A percentile compares a stretch with the other conserved stretches of the same genome.
These are phyloP conservation scores for Alligator sinensis DNA, from an alignment of 2,113 vertebrate genomes.

Conservation along the genomic window DNA sequence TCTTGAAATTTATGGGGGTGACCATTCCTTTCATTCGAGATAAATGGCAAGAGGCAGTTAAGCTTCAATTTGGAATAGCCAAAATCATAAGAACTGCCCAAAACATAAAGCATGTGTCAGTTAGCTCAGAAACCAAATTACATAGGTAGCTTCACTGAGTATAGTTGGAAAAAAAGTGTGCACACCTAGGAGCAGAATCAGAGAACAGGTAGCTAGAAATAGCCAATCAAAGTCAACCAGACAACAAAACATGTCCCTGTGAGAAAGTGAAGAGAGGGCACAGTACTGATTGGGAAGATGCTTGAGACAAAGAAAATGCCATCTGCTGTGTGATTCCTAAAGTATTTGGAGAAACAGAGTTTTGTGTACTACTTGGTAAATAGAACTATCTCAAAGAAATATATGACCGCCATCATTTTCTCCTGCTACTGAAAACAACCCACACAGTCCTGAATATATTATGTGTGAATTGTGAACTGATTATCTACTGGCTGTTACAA, in stretches of 20 bases:
- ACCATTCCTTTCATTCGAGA: background rate
- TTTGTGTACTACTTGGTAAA: background rate
- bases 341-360: background rate
- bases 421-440: background rate
- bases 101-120: too few relatives aligned
- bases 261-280: background rate
- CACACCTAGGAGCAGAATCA: background rate
- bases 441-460: background rate
- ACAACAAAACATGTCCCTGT: fast-evolving
- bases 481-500: background rate
- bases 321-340: background rate
- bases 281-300: background rate
- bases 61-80: background rate
- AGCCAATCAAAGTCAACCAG: background rate
- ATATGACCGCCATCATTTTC: background rate
- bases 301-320: background rate
- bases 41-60: background rate
- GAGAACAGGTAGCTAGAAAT: background rate
- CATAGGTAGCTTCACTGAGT: background rate
- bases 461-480: background rate
- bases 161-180: background rate
- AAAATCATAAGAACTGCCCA: background rate
- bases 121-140: background rate
- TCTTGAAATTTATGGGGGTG: background rate
- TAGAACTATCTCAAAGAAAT: background rate